A percentile compares a stretch with the other conserved stretches of the same genome.
Evolutionary conservation across 2,113 vertebrate genomes (phyloP).

Genomic region (Nestor notabilis): DNA sequence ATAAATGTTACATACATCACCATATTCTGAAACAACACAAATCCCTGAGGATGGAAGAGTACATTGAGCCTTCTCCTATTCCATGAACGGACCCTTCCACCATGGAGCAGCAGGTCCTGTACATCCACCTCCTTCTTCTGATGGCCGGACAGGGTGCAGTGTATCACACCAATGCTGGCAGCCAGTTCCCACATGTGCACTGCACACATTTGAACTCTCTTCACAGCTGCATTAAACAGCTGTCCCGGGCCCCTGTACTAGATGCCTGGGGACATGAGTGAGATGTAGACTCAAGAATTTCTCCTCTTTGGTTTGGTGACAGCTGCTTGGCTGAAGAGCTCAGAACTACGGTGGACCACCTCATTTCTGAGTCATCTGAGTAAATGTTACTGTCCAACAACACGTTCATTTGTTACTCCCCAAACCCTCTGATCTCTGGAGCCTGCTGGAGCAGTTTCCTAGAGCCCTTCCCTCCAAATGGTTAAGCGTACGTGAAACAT

Average conservation of each 20-base stretch:
- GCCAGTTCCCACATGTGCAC: accelerated
- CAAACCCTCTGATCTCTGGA: neutral
- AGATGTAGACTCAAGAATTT: neutral
- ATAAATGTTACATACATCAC: neutral
- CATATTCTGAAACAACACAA: neutral
- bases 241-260: neutral
- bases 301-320: neutral
- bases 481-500: neutral
- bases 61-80: neutral
- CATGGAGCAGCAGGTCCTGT: neutral
- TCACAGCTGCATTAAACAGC: neutral
- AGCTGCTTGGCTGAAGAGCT: neutral
- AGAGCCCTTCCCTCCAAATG: neutral
- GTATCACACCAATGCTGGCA: neutral
- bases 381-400: neutral
- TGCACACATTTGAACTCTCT: neutral
- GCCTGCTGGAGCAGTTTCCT: neutral
- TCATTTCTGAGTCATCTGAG: neutral
- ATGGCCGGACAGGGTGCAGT: neutral
- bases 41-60: neutral
- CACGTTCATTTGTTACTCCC: neutral
- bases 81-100: neutral
- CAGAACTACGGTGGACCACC: neutral
- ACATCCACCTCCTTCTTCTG: neutral
- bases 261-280: neutral